These are phyloP conservation scores for Euclidia mi DNA, from an alignment of 2,888 invertebrate genomes.

Conservation along the genomic window DNA sequence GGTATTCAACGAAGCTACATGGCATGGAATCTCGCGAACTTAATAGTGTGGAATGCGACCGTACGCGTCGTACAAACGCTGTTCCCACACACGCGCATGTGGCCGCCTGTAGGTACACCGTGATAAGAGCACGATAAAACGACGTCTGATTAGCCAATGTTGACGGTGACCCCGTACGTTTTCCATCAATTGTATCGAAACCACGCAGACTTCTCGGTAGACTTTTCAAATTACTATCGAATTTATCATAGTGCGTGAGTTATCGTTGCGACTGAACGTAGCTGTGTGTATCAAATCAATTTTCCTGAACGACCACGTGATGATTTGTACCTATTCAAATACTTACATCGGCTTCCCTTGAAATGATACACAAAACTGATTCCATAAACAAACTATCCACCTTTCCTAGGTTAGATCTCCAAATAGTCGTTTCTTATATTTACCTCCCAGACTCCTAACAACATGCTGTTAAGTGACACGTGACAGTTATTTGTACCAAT, in stretches of 20 bases:
- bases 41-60: conserved; percentile 85
- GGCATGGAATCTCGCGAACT: conserved; percentile 80
- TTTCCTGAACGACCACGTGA: conserved; percentile 35
- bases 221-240: conserved; percentile 44
- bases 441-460: neutral
- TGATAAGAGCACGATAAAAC: conserved; percentile 86
- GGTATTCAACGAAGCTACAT: conserved; percentile 66
- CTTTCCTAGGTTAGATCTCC: no score
- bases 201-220: conserved; percentile 46
- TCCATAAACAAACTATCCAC: neutral
- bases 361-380: conserved; percentile 22
- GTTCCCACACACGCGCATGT: conserved; percentile 70
- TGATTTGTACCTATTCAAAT: conserved; percentile 26
- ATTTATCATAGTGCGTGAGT: conserved; percentile 44
- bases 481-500: neutral
- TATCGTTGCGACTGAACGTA: conserved; percentile 37
- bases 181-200: conserved; percentile 61
- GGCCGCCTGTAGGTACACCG: conserved; percentile 56
- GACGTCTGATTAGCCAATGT: conserved; percentile 83
- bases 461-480: neutral
- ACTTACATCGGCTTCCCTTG: conserved; percentile 34
- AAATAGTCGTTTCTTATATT: neutral
- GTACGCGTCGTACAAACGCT: conserved; percentile 66
- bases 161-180: conserved; percentile 74
- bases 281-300: conserved; percentile 42